Base-by-base conservation (phyloP, 2,113 vertebrate species). In the Hystrix cristata region DNA sequence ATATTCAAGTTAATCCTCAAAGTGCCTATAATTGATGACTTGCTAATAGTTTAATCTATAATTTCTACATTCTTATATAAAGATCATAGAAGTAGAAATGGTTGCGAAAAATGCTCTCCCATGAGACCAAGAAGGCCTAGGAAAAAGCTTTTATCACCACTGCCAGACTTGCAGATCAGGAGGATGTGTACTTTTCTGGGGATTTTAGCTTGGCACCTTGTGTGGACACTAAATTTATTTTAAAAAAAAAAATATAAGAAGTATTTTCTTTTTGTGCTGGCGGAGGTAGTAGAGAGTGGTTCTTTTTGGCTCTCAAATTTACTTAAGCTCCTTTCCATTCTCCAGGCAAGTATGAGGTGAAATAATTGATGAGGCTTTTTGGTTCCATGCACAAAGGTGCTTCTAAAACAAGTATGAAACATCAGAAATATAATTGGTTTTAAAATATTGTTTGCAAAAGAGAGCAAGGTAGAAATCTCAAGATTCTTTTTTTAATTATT, bases 301-400 rank as follows among this genome's bases (percentile, higher is more conserved):
- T 94, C 60, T 95, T 76, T 85, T 59, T 76, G 81, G n/a, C 21
- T 53, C 38, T 90, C 7, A 21, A 34, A 78, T 95, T 91, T 82
- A 48, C 16, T 71, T 87, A 57, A 88, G 89, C 48, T n/a, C 72
- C 82, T 90, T 96, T 48, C 53, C 67, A 53, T 93, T 62, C 13
- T 80, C 13, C 19, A 74, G 81, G 46, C 43, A 91, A 91, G 38
- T 51, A 64, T 55, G 34, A 74, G 64, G 23, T 51, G 55, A 76
- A 67, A 91, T 92, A 90, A 96, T 92, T 86, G 90, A 97, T 86
- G 92, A 94, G 64, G 25, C 10, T 82, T 82, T 89, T 76, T 95
- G 55, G 10, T 80, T 80, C 13, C 8, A 3, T 87, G 53, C 9
- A 62, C 34, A 55, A 0, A 3, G 59, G n/a, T 38, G 14, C 62